These are phyloP conservation scores for Prionailurus bengalensis DNA, from an alignment of 2,113 vertebrate species.

Conservation along the genomic window DNA sequence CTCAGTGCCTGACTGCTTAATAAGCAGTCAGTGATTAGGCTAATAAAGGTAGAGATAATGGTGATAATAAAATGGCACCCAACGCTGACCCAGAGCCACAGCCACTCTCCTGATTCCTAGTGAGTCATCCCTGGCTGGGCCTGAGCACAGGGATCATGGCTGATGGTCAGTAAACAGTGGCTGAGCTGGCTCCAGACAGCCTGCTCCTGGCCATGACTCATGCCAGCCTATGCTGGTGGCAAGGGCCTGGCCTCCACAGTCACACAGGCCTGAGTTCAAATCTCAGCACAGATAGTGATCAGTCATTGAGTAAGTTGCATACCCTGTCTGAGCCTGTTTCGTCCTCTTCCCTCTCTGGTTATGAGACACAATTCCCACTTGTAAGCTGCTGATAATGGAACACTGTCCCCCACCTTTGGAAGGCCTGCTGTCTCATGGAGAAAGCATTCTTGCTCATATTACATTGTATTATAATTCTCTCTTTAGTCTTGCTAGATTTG, in stretches of 20 bases:
- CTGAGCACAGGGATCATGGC: neutral
- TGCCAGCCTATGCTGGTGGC: neutral
- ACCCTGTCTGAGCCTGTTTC: neutral
- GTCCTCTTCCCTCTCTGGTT: neutral
- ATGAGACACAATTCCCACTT: neutral
- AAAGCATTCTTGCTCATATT: neutral
- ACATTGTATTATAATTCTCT: neutral
- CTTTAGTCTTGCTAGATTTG: neutral
- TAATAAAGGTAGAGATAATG: constrained; percentile 50
- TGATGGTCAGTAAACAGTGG: neutral
- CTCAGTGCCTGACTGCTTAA: neutral
- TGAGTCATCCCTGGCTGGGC: constrained; percentile 53
- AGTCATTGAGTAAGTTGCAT: neutral
- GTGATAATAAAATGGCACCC: constrained; percentile 60
- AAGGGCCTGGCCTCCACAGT: neutral
- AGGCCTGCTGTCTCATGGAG: neutral
- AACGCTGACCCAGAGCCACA: neutral
- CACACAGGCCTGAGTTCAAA: neutral
- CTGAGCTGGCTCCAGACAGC: constrained; percentile 3
- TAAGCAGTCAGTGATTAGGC: neutral
- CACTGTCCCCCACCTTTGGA: neutral
- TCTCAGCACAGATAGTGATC: neutral
- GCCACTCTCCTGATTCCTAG: neutral
- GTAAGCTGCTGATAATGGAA: neutral
- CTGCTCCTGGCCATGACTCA: constrained; percentile 39